phyloP scores from a whole-genome alignment of 2,113 vertebrate species.

The Sebastes schlegelii region DNA sequence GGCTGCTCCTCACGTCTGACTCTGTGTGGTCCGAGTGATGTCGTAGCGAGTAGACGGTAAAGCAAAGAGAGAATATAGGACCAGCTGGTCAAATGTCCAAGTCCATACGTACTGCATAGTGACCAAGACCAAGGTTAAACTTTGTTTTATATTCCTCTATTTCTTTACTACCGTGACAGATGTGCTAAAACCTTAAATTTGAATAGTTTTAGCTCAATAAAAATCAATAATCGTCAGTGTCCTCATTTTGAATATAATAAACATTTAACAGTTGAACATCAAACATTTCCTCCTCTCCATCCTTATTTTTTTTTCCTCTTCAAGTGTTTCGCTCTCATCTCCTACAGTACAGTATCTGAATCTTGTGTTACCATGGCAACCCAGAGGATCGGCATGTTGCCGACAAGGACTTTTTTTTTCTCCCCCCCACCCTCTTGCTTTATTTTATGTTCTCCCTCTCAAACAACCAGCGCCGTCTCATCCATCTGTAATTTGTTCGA shows the following conservation, averaged over 20 bases:
- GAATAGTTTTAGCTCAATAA: background rate
- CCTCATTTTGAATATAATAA: background rate
- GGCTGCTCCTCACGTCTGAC: conserved; percentile 8
- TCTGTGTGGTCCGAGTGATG: conserved; percentile 24
- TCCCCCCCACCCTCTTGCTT: background rate
- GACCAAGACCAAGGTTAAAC: background rate
- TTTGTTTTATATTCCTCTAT: background rate
- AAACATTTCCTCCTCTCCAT: background rate
- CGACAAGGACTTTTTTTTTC: background rate
- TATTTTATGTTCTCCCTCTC: conserved; percentile 15
- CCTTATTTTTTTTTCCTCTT: conserved; percentile 3
- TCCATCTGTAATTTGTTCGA: conserved; percentile 40
- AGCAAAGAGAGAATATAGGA: background rate
- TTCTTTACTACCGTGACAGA: background rate
- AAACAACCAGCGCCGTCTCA: background rate
- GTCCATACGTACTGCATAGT: background rate
- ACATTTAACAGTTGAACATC: conserved; percentile 5
- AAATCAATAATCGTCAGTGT: background rate
- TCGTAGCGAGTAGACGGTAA: background rate
- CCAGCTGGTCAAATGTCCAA: conserved; percentile 7
- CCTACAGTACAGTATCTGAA: conserved; percentile 21
- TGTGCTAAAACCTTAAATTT: background rate
- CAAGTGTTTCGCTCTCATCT: conserved; percentile 37
- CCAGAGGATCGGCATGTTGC: conserved; percentile 28
- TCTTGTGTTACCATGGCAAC: conserved; percentile 73